A percentile compares a stretch with the other conserved stretches of the same genome.
Evolutionary conservation across 2,113 vertebrate species (phyloP).

Genomic region (Anas platyrhynchos): DNA sequence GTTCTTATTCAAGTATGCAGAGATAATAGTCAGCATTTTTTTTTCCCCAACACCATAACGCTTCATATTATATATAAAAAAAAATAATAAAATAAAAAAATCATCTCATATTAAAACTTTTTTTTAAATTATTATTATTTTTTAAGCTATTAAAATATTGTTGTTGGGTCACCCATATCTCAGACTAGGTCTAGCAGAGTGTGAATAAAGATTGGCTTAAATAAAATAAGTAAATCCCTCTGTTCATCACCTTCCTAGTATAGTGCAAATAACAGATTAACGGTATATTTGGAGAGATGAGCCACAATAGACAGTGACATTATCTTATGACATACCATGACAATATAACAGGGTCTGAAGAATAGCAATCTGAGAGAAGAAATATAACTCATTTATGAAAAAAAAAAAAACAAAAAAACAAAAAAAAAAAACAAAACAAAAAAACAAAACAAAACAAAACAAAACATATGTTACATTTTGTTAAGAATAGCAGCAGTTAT

Average conservation of each 20-base stretch:
- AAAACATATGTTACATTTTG: not conserved
- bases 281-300: not conserved
- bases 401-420: not conserved
- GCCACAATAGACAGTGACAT: not conserved
- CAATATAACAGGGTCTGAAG: not conserved
- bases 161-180: not conserved
- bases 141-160: not conserved
- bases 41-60: not conserved
- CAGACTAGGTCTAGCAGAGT: not conserved
- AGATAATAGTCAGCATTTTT: not conserved
- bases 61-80: not conserved
- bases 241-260: not conserved
- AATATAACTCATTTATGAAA: not conserved
- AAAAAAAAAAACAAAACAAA: not conserved
- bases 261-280: slow-evolving; percentile 5
- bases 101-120: not conserved
- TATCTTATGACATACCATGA: not conserved
- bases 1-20: not conserved
- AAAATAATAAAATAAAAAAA: not conserved
- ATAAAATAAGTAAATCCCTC: not conserved
- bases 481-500: not conserved
- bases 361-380: not conserved
- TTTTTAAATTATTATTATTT: not conserved
- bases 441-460: too few species aligned
- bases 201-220: not conserved